Percentiles rank a stretch among this genome's conserved stretches.
These are phyloP conservation scores for Tyria jacobaeae DNA, from an alignment of 2,888 invertebrate genomes.

Conservation along the genomic window DNA sequence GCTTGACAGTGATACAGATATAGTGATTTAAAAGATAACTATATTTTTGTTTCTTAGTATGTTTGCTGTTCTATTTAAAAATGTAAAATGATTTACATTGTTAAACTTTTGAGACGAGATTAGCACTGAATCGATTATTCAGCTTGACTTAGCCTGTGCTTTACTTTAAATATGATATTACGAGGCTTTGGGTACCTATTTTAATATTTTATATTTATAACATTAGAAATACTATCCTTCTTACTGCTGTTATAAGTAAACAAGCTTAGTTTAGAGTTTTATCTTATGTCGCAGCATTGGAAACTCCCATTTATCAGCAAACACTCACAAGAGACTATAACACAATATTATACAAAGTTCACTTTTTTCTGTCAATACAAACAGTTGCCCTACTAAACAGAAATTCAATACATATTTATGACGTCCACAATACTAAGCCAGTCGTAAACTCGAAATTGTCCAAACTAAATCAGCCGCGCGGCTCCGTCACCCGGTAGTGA, in stretches of 20 bases:
- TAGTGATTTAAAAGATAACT: too few relatives aligned
- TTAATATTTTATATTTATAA: neutral
- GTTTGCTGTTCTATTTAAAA: too few relatives aligned
- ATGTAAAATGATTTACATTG: neutral
- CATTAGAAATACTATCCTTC: too few relatives aligned
- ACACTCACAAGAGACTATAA: too few relatives aligned
- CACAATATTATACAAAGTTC: too few relatives aligned
- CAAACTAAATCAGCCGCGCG: constrained; percentile 12
- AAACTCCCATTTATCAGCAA: too few relatives aligned
- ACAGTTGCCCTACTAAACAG: neutral
- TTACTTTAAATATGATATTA: neutral
- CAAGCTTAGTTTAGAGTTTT: too few relatives aligned
- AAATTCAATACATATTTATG: constrained; percentile 5
- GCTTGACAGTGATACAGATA: neutral
- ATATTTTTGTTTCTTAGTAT: too few relatives aligned
- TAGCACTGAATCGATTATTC: neutral
- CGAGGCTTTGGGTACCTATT: neutral
- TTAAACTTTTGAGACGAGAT: neutral
- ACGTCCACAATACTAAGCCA: constrained; percentile 14
- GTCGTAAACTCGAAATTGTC: constrained; percentile 21
- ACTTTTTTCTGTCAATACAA: neutral
- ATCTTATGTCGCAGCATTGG: too few relatives aligned
- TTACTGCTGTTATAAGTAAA: too few relatives aligned
- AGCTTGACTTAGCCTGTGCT: neutral
- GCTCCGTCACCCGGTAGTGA: constrained; percentile 29